Evolutionary conservation across 2,113 vertebrate genomes (phyloP).

Genomic region (Microtus ochrogaster): DNA sequence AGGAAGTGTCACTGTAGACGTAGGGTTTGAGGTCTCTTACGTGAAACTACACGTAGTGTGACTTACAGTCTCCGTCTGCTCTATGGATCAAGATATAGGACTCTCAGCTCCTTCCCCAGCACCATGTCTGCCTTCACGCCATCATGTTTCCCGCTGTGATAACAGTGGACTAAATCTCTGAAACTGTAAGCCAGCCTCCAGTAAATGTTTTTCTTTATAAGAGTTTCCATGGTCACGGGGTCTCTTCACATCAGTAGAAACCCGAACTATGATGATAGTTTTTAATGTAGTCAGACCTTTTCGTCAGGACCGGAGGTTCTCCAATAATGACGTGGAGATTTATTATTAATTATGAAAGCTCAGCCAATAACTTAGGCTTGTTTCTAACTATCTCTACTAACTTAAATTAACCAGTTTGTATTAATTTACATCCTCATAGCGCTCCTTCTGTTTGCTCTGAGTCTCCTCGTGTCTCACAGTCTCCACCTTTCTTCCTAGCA

Average conservation of each 20-base stretch:
- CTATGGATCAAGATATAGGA: neutral
- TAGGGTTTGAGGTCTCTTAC: neutral
- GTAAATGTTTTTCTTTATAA: neutral
- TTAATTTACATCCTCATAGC: neutral
- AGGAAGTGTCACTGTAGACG: neutral
- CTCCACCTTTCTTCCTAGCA: neutral
- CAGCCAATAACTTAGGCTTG: neutral
- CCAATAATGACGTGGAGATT: neutral
- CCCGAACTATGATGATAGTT: neutral
- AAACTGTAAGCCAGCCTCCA: neutral
- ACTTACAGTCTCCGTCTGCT: neutral
- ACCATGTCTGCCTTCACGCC: neutral
- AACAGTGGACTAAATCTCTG: neutral
- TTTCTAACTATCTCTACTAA: neutral
- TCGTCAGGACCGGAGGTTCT: neutral
- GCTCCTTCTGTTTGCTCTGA: neutral
- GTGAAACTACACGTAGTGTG: neutral
- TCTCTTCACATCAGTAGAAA: neutral
- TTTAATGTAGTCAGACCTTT: neutral
- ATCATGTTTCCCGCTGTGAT: neutral
- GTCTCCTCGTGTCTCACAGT: neutral
- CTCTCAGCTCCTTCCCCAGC: neutral
- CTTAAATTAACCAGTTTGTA: neutral
- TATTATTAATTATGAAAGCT: neutral
- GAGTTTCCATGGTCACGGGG: neutral